Evolutionary conservation across 2,888 invertebrate genomes (phyloP).

Genomic region (Criorhina ranunculi): DNA sequence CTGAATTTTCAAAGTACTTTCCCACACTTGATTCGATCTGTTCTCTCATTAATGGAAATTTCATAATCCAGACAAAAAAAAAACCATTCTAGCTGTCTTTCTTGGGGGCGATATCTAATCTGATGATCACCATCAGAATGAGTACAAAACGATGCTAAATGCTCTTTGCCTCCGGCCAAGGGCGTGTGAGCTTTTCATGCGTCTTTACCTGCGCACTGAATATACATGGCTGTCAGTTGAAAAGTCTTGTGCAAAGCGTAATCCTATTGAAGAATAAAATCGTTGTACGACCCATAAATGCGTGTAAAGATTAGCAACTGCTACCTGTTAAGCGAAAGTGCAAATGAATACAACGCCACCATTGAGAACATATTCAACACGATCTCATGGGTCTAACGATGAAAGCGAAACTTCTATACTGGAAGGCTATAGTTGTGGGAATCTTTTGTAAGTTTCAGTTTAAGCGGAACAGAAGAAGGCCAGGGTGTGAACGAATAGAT

Average conservation of each 20-base stretch:
- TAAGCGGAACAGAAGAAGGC: background rate
- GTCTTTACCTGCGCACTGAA: conserved; percentile 45
- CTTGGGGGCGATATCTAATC: conserved; percentile 57
- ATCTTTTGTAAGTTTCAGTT: background rate
- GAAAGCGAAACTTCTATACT: conserved; percentile 28
- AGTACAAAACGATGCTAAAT: conserved; percentile 73
- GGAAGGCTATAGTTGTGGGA: background rate
- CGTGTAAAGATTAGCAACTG: conserved; percentile 45
- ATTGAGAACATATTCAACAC: conserved; percentile 36
- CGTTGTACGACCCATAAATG: conserved; percentile 22
- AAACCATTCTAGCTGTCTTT: conserved; percentile 48
- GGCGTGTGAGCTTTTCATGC: conserved; percentile 69
- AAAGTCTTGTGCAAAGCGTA: background rate
- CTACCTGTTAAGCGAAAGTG: conserved; percentile 48
- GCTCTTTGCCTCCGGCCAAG: conserved; percentile 66
- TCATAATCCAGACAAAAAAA: conserved; percentile 64
- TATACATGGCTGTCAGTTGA: conserved; percentile 21
- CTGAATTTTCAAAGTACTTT: conserved; percentile 48
- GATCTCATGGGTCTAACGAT: conserved; percentile 24
- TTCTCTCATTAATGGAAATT: conserved; percentile 70
- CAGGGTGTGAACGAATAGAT: too few species aligned
- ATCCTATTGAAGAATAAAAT: conserved; percentile 29
- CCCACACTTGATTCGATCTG: conserved; percentile 75
- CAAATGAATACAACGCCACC: conserved; percentile 41
- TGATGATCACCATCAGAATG: conserved; percentile 59